Evolutionary conservation across 1,140 invertebrate genomes (phyloP).

Genomic region (Sipha flava): DNA sequence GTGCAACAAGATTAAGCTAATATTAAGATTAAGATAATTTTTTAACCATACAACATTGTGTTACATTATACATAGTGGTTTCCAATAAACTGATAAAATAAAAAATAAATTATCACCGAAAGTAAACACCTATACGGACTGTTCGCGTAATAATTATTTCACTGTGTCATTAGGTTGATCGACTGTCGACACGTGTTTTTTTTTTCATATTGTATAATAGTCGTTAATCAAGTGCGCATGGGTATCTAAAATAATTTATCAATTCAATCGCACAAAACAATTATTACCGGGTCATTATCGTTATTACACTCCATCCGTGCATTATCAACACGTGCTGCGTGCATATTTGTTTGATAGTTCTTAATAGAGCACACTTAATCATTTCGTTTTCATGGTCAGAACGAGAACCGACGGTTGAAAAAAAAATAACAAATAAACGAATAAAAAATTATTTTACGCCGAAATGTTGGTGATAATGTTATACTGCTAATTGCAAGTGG

Average conservation of each 20-base stretch:
- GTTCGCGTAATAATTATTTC: too few relatives aligned
- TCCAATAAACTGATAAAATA: too few relatives aligned
- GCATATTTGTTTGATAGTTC: background rate
- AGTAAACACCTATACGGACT: too few relatives aligned
- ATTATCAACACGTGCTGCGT: background rate
- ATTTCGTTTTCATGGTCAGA: background rate
- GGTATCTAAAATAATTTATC: background rate
- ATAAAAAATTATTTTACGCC: background rate
- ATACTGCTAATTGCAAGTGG: too few relatives aligned
- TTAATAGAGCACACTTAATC: background rate
- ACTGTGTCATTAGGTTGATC: background rate
- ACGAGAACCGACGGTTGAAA: background rate
- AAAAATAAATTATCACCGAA: background rate
- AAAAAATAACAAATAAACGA: too few relatives aligned
- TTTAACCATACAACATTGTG: too few relatives aligned
- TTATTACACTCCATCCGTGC: background rate
- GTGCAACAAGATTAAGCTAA: too few relatives aligned
- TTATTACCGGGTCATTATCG: too few relatives aligned
- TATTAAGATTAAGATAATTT: too few relatives aligned
- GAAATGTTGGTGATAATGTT: background rate
- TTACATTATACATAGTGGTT: too few relatives aligned
- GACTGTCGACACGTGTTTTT: background rate
- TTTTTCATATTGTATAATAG: background rate
- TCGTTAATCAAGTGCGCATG: too few relatives aligned
- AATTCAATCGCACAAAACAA: background rate